phyloP scores from a whole-genome alignment of 2,888 invertebrate genomes.

The Meta bourneti region DNA sequence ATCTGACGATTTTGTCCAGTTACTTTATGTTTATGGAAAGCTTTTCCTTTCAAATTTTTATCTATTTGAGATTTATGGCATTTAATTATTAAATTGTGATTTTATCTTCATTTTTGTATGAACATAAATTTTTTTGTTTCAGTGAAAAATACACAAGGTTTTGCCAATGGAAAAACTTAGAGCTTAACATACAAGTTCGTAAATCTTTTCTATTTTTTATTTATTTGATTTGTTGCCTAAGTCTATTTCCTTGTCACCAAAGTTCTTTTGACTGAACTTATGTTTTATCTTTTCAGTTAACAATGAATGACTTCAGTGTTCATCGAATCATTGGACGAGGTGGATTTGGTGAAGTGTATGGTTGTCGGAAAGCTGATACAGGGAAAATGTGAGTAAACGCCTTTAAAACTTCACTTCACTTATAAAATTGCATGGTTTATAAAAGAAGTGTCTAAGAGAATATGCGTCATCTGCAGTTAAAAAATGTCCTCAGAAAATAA shows the following conservation, averaged over 20 bases:
- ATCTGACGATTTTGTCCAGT: too few species aligned
- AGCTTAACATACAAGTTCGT: conserved; percentile 97
- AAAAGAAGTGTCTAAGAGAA: background rate
- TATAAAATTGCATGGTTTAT: background rate
- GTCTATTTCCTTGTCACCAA: background rate
- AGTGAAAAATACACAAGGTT: conserved; percentile 99
- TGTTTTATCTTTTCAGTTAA: conserved; percentile 85
- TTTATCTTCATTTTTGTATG: too few species aligned
- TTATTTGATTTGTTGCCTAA: background rate
- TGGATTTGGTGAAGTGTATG: conserved; percentile 98
- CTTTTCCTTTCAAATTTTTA: too few species aligned
- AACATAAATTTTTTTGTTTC: conserved; percentile 80
- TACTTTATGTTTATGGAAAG: too few species aligned
- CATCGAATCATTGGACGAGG: conserved; percentile 99
- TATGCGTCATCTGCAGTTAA: background rate
- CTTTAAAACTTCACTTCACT: background rate
- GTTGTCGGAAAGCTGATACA: conserved; percentile 99
- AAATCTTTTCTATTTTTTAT: background rate
- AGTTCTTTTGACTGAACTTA: background rate
- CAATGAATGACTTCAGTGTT: conserved; percentile 99
- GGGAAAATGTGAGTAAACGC: conserved; percentile 91
- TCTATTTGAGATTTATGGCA: too few species aligned
- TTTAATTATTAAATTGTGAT: too few species aligned
- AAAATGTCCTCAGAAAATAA: background rate
- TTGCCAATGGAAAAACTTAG: conserved; percentile 99